Base-by-base conservation (phyloP, 2,888 invertebrate genomes). In the Nasonovia ribisnigri region DNA sequence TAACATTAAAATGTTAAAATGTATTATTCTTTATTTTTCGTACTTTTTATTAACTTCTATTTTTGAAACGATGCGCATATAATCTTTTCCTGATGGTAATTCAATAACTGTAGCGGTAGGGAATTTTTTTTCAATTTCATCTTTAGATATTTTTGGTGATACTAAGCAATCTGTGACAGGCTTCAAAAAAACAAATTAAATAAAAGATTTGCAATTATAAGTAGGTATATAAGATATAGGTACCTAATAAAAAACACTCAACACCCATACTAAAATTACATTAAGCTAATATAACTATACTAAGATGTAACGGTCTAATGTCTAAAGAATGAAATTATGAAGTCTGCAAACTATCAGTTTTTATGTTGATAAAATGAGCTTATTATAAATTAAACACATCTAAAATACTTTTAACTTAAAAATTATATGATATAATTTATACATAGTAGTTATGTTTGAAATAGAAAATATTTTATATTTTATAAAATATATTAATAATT, bases 81-180 rank as follows among this genome's bases (percentile, higher is more conserved):
- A 93, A 48, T 93, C 86, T 93, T 86, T 90, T 67, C 93, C 90
- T 11, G 93, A 93, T 86, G 93, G 90, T 42, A 93, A 16, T 90
- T 86, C 48, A 20, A 86, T 10, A 13, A 93, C 8, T 4, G 10
- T 84, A 3, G 86, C 48, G 29, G 36, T 16, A n/a, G 90, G 51
- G 86, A 90, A 93, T 90, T 46, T 84, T n/a, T 93, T 86, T 60
- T 90, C 60, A 24, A 86, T 51, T 8, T 86, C 90, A 11, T 90
- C 57, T 86, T 90, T 90, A 29, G 60, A 51, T 48, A 90, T 16
- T 48, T 90, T 90, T 51, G 84, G 36, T 6, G 93, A 93, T 8
- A 86, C 11, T 29, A 93, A 42, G 26, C 89, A 89, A 89, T 88
- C 84, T 5, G 46, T 26, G 5, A 46, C 57, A 48, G 93, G 84